These are phyloP conservation scores for Daboia siamensis DNA, from an alignment of 2,113 vertebrate species.

Conservation along the genomic window DNA sequence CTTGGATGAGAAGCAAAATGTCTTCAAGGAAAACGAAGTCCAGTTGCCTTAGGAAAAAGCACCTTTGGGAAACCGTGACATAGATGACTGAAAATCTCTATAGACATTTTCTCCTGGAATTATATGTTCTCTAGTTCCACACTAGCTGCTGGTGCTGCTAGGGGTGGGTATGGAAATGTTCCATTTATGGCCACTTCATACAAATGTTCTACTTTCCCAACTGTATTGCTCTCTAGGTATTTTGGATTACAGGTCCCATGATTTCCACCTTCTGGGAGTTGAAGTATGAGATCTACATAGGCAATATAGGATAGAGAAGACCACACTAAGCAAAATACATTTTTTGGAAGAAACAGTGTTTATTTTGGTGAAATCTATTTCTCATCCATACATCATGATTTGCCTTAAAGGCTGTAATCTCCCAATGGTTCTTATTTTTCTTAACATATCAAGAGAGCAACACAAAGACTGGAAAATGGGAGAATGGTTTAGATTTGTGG, in stretches of 20 bases:
- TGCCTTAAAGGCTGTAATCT: neutral
- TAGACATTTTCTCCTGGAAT: neutral
- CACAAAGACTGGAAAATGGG: neutral
- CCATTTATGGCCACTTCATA: neutral
- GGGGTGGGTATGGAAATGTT: neutral
- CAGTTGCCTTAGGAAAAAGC: neutral
- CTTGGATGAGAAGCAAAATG: neutral
- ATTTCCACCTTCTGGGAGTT: neutral
- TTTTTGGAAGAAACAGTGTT: neutral
- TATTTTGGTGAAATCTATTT: neutral
- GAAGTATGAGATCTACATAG: neutral
- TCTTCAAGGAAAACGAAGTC: neutral
- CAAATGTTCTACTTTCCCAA: neutral
- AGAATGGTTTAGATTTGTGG: neutral
- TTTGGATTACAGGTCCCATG: neutral
- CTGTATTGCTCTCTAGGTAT: neutral
- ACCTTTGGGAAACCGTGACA: neutral
- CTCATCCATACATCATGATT: neutral
- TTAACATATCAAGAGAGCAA: neutral
- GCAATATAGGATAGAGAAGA: neutral
- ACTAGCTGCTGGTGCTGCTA: neutral
- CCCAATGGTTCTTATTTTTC: neutral
- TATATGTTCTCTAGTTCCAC: neutral
- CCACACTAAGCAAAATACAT: neutral
- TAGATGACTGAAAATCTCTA: neutral